Evolutionary conservation across 2,888 invertebrate genomes (phyloP).

Genomic region (Cancer borealis): DNA sequence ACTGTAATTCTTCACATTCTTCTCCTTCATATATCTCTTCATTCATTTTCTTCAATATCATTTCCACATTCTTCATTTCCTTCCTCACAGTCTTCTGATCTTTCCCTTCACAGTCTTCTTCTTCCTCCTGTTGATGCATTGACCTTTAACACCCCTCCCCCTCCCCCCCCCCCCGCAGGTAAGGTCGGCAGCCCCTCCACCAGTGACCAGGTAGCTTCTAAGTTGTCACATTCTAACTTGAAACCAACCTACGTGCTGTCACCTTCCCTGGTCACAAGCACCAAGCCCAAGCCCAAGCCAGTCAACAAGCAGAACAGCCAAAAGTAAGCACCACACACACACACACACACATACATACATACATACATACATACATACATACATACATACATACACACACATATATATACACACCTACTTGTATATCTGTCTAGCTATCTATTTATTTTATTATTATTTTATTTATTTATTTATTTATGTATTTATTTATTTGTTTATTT

Average conservation of each 20-base stretch:
- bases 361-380: too few species aligned
- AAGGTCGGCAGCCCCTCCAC: constrained; percentile 36
- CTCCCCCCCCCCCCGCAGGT: not conserved
- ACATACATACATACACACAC: too few species aligned
- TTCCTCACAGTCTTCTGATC: not conserved
- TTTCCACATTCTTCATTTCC: not conserved
- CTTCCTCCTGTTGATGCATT: not conserved
- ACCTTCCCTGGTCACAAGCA: constrained; percentile 63
- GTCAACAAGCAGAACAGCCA: constrained; percentile 61
- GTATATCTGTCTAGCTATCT: too few species aligned
- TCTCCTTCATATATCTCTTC: too few species aligned
- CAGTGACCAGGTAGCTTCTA: constrained; percentile 53
- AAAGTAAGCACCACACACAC: constrained; percentile 44
- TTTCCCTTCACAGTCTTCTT: not conserved
- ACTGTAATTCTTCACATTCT: too few species aligned
- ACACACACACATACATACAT: too few species aligned
- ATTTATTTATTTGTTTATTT: too few species aligned
- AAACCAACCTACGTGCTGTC: constrained; percentile 65
- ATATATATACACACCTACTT: too few species aligned
- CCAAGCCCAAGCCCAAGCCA: constrained; percentile 60
- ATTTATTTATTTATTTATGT: too few species aligned
- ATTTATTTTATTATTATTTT: too few species aligned
- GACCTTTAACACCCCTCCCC: not conserved
- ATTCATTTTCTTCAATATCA: not conserved
- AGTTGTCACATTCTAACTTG: constrained; percentile 56